Conservation (phyloP, 1,140 invertebrate species). For the Harpegnathos saltator region DNA sequence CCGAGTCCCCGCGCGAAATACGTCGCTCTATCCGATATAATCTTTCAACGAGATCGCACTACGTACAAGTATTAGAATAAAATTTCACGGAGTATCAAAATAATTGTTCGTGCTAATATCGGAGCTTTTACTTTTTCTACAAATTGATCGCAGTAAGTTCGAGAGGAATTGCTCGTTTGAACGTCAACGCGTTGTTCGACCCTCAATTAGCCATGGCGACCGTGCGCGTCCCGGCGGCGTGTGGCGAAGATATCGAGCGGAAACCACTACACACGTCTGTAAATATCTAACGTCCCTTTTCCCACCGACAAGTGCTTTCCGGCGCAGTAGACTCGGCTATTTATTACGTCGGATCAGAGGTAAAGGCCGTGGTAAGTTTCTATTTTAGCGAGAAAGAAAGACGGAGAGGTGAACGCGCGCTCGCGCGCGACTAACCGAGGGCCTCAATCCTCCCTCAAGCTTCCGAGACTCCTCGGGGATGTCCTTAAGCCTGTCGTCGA, state of each 20-base stretch:
- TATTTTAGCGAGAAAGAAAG: not conserved
- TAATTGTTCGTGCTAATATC: slow-evolving; percentile 53
- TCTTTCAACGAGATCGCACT: slow-evolving; percentile 34
- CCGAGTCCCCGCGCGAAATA: slow-evolving; percentile 14
- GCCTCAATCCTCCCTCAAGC: slow-evolving; percentile 7
- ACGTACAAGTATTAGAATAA: slow-evolving; percentile 63
- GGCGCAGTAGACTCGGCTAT: too few species aligned
- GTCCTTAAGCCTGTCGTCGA: slow-evolving; percentile 1
- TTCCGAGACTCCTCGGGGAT: not conserved
- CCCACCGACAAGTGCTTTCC: too few species aligned
- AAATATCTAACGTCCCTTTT: too few species aligned
- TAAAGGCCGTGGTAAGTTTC: not conserved
- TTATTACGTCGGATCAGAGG: too few species aligned
- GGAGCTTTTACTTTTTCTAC: slow-evolving; percentile 13
- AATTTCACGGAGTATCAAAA: slow-evolving; percentile 70
- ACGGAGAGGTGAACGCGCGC: too few species aligned
- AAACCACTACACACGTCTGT: too few species aligned
- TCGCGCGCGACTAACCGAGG: not conserved
- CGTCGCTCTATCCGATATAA: slow-evolving; percentile 9
- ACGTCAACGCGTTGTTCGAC: not conserved
- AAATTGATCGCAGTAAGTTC: slow-evolving; percentile 42
- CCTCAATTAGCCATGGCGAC: slow-evolving; percentile 9
- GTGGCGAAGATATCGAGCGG: not conserved
- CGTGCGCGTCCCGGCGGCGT: not conserved
- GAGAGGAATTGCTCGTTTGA: slow-evolving; percentile 1